phyloP scores from a whole-genome alignment of 2,888 invertebrate species.

The Linnaemya tessellans region DNA sequence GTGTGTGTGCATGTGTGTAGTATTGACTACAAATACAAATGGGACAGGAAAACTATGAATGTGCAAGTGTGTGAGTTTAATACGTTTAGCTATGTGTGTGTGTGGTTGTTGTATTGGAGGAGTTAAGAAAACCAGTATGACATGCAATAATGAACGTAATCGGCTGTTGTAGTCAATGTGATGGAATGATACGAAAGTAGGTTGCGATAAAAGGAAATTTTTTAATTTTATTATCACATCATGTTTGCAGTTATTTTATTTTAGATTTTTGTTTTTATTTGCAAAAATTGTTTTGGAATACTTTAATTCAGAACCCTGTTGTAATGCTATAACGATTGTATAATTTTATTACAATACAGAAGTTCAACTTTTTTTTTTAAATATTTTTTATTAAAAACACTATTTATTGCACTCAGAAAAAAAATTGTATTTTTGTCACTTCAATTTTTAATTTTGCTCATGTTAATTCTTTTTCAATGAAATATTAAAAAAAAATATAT shows the following conservation, averaged over 20 bases:
- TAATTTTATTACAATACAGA: no score
- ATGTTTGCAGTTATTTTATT: neutral
- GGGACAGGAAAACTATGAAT: neutral
- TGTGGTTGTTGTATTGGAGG: conserved; percentile 4
- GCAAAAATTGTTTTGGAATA: neutral
- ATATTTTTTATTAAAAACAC: no score
- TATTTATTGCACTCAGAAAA: no score
- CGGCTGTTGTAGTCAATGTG: conserved; percentile 44
- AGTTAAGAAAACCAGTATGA: conserved; percentile 58
- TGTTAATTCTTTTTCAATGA: no score
- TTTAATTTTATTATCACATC: neutral
- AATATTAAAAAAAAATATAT: no score
- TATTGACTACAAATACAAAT: neutral
- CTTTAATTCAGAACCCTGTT: neutral
- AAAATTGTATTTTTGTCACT: no score
- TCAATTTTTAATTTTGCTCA: no score
- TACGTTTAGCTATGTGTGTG: conserved; percentile 12
- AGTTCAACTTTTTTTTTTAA: no score
- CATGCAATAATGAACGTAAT: conserved; percentile 61
- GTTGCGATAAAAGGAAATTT: neutral
- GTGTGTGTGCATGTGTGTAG: neutral
- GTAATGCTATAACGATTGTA: no score
- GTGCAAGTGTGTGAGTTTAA: neutral
- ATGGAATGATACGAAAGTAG: conserved; percentile 56
- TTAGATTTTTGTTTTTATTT: no score